Conservation (phyloP, 2,113 vertebrate species). For the Eolophus roseicapilla region DNA sequence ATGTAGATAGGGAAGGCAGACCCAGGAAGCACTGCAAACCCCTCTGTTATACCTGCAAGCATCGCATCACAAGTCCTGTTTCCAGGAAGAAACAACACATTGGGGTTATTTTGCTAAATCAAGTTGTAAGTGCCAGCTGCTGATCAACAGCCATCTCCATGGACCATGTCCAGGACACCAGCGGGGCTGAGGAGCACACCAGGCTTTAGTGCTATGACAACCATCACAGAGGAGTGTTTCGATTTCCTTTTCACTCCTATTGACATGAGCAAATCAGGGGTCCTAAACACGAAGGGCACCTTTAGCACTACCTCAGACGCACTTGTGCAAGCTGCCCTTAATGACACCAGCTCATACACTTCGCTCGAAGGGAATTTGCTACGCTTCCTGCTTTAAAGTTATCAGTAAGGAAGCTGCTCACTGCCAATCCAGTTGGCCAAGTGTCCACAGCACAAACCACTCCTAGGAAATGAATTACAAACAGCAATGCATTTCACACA, state of each 20-base stretch:
- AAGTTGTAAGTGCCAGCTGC: background rate
- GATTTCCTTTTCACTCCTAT: background rate
- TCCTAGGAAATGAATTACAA: background rate
- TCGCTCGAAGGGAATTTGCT: background rate
- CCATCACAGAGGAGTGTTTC: background rate
- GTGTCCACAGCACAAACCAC: background rate
- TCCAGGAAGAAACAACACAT: background rate
- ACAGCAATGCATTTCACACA: background rate
- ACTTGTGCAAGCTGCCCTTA: background rate
- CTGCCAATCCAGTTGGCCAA: background rate
- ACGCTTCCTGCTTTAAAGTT: background rate
- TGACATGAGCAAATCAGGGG: background rate
- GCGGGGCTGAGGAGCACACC: background rate
- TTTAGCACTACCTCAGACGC: background rate
- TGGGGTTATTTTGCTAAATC: background rate
- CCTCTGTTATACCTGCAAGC: background rate
- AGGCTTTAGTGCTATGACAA: constrained; percentile 11
- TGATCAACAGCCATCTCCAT: background rate
- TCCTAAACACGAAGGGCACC: background rate
- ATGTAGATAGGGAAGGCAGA: background rate
- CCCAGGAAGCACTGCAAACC: background rate
- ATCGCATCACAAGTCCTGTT: background rate
- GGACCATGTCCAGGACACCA: background rate
- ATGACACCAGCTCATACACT: background rate
- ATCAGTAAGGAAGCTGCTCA: background rate